Percentiles rank a stretch among this genome's conserved stretches.
phyloP scores from a whole-genome alignment of 1,140 invertebrate genomes.

The Apis mellifera region Amel_HAv3.1 CM009932.2:12073001-12073500 shows the following conservation, averaged over 20 bases:
- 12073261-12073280: slow-evolving; percentile 17
- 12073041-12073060: slow-evolving; percentile 25
- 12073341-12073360: slow-evolving; percentile 9
- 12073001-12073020: background rate
- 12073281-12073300: background rate
- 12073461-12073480: slow-evolving; percentile 25
- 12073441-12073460: slow-evolving; percentile 48
- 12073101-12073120: slow-evolving; percentile 45
- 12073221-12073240: slow-evolving; percentile 31
- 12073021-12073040: background rate
- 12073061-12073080: background rate
- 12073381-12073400: slow-evolving; percentile 37
- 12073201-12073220: slow-evolving; percentile 18
- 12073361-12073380: slow-evolving; percentile 48
- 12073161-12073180: background rate
- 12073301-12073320: no score
- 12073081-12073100: background rate
- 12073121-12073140: slow-evolving; percentile 23
- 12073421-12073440: slow-evolving; percentile 46
- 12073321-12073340: background rate
- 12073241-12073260: slow-evolving; percentile 34
- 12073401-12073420: slow-evolving; percentile 35
- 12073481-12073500: background rate
- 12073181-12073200: background rate
- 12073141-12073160: slow-evolving; percentile 6